phyloP scores from a whole-genome alignment of 1,140 invertebrate genomes.

The Gonatopus flavifemur region DNA sequence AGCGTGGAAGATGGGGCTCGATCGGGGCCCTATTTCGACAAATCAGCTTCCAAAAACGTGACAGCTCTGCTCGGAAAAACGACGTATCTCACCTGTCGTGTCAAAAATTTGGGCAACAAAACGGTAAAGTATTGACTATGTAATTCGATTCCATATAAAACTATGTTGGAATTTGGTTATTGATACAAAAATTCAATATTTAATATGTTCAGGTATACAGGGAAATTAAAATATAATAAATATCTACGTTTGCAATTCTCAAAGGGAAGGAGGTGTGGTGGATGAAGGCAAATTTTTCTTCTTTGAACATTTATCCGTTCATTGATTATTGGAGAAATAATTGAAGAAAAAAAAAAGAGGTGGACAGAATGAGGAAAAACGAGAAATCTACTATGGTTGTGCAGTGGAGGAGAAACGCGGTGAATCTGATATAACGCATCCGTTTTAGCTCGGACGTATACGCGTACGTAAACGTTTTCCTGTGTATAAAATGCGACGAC shows the following conservation, averaged over 20 bases:
- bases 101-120: constrained; percentile 84
- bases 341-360: not conserved
- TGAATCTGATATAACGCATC: not conserved
- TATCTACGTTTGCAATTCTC: not conserved
- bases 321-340: too few species aligned
- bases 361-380: not conserved
- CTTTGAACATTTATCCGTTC: not conserved
- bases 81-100: constrained; percentile 80
- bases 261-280: not conserved
- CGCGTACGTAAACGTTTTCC: constrained; percentile 17
- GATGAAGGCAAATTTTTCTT: not conserved
- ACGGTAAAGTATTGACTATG: too few species aligned
- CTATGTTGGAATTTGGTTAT: constrained; percentile 5
- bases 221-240: too few species aligned
- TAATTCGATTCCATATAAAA: constrained; percentile 31
- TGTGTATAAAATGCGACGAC: constrained; percentile 11
- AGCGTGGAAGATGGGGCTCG: constrained; percentile 43
- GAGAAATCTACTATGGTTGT: not conserved
- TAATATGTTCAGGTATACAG: not conserved
- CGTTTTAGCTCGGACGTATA: too few species aligned
- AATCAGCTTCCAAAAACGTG: constrained; percentile 72
- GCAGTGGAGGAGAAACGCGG: not conserved
- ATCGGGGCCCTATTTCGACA: constrained; percentile 69
- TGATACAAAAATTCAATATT: not conserved
- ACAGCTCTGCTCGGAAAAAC: constrained; percentile 82